Evolutionary conservation across 2,888 invertebrate genomes (phyloP).

Genomic region (Sussaba pulchella): DNA sequence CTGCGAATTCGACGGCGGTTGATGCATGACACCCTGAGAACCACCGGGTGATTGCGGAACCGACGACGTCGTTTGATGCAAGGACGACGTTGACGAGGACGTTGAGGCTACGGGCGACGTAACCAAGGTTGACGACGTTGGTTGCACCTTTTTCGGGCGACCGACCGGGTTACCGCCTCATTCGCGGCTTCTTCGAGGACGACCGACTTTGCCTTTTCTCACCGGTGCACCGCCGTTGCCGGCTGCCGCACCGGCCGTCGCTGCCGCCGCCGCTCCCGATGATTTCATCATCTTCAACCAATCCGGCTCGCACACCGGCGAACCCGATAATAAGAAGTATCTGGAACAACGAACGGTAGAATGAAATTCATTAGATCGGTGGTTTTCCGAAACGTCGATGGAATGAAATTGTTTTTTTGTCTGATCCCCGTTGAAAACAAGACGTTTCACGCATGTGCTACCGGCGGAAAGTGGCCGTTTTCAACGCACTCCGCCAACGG

Average conservation of each 20-base stretch:
- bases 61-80: slow-evolving; percentile 65
- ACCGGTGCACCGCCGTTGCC: slow-evolving; percentile 87
- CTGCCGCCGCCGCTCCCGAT: slow-evolving; percentile 86
- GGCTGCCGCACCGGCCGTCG: slow-evolving; percentile 88
- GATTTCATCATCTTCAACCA: slow-evolving; percentile 96
- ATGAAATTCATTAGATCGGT: no score
- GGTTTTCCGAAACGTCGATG: no score
- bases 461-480: no score
- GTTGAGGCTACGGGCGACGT: slow-evolving; percentile 65
- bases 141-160: slow-evolving; percentile 84
- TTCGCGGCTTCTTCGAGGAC: slow-evolving; percentile 95
- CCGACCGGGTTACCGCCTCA: slow-evolving; percentile 87
- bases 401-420: no score
- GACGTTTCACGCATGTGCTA: no score
- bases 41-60: slow-evolving; percentile 54
- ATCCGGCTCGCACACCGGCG: slow-evolving; percentile 97
- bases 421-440: no score
- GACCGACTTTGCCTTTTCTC: slow-evolving; percentile 95
- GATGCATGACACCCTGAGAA: slow-evolving; percentile 59
- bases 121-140: slow-evolving; percentile 74
- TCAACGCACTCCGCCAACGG: no score
- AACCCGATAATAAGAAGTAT: slow-evolving; percentile 96
- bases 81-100: slow-evolving; percentile 70
- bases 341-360: slow-evolving; percentile 81
- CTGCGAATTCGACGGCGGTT: slow-evolving; percentile 64